Evolutionary conservation across 2,797 vertebrate genomes (phyloP), one percentile per base, ranked within the genome.

Genomic region (Taeniopygia guttata): DNA sequence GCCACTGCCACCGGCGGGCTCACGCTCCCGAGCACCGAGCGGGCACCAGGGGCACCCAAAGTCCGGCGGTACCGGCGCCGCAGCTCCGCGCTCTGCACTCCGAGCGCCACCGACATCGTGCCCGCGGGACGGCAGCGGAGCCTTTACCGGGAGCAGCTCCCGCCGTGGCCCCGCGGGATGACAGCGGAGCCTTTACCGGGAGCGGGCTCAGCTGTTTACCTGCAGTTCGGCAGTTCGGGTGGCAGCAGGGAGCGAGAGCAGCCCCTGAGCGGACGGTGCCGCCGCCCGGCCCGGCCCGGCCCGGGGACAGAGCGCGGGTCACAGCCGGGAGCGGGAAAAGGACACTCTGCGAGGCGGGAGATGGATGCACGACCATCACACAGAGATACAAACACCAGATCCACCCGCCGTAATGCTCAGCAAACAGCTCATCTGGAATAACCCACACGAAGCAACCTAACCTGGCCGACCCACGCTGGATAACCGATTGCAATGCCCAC

Each of bases 171-270:
- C n/a, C n/a, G n/a, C n/a, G n/a, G n/a, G n/a, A n/a, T n/a, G n/a
- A n/a, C n/a, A 38, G 38, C 38, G 38, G 38, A 38, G 38, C 38
- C 38, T 11, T 38, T 38, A 38, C 38, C 38, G 38, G 38, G 38
- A n/a, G n/a, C n/a, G n/a, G n/a, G n/a, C n/a, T n/a, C n/a, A n/a
- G n/a, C n/a, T n/a, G n/a, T n/a, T n/a, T n/a, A n/a, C n/a, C n/a
- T n/a, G n/a, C 66, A 30, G 19, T 11, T n/a, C 46, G 9, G 18
- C 16, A 14, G 2, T 8, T 8, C 6, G 8, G 15, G 30, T 1
- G 30, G 25, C 46, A 74, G 25, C 25, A 46, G 11, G 14, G 17
- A 59, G 9, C 27, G 1, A 26, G 15, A 67, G 22, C 72, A 51
- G 46, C 62, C 5, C 9, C 6, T 9, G 46, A 38, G 18, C 38